Evolutionary conservation across 2,113 vertebrate genomes (phyloP).

Genomic region (Clarias macrocephalus): DNA sequence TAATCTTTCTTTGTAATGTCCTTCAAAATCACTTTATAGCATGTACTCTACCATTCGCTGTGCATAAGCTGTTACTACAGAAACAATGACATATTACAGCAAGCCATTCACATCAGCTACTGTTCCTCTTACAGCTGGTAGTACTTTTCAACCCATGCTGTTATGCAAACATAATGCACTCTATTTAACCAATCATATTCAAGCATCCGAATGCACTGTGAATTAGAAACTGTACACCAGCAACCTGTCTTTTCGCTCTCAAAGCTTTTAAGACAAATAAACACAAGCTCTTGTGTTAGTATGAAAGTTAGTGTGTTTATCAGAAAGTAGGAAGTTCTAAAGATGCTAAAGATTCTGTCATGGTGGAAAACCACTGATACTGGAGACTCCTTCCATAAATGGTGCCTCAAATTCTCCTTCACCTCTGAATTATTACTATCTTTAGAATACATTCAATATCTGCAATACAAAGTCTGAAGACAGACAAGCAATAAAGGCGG

Average conservation of each 20-base stretch:
- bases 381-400: background rate
- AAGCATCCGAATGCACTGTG: background rate
- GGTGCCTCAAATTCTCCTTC: background rate
- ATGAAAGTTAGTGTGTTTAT: background rate
- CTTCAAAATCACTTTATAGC: too few species aligned
- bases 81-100: too few species aligned
- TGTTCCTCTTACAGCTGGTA: background rate
- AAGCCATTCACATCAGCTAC: too few species aligned
- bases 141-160: background rate
- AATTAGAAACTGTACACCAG: background rate
- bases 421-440: background rate
- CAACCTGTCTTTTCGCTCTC: background rate
- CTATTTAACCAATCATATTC: background rate
- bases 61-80: too few species aligned
- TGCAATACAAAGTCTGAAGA: background rate
- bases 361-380: background rate
- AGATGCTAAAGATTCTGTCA: background rate
- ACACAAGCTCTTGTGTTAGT: background rate
- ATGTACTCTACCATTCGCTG: too few species aligned
- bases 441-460: background rate
- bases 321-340: background rate
- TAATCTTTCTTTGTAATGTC: too few species aligned
- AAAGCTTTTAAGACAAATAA: background rate
- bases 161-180: background rate
- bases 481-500: background rate